Base-by-base conservation (phyloP, 2,888 invertebrate genomes). In the Siphlonurus alternatus region DNA sequence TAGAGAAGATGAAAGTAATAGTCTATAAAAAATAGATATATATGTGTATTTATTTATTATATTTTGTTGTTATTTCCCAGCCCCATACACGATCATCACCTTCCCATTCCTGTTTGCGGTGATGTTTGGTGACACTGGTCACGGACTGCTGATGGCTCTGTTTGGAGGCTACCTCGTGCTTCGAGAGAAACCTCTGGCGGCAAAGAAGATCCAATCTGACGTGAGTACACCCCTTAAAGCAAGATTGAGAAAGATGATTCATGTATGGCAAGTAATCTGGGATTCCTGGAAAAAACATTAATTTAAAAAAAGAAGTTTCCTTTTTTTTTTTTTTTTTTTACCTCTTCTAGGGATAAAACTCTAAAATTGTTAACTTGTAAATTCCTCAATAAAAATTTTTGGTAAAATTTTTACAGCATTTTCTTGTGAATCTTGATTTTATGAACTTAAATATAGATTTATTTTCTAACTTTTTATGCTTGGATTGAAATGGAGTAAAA, bases 41-140 rank as follows among this genome's bases (percentile, higher is more conserved):
- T 64, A 18, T 67, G 15, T 61, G 10, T 53, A 24, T 20, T 7
- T 51, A 24, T 23, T 1, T 38, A n/a, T 64, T 63, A 1, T 62
- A 25, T 10, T 66, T 59, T 54, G n/a, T 63, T 64, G 63, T 63
- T 68, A 65, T 59, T 66, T 73, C 74, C 2, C 76, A 81, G 92
- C 97, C 0, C 93, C 94, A 0, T 98, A 93, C 77, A 94, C 96
- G 0, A 93, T 97, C 70, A 93, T 98, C 65, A 95, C 97, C 5
- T 98, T 98, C 76, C 97, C 97, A 65, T 98, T 98, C 79, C 79
- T 98, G 72, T 98, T 98, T 77, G 93, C 94, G 69, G 89, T 98
- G 69, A 98, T 98, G 97, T 98, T 98, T 79, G 96, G 98, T n/a
- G 98, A 99, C 79, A 79, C 89, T 66, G 98, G 98, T 0, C 98